Conservation (phyloP, 1,140 invertebrate species). For the Orius insidiosus region DNA sequence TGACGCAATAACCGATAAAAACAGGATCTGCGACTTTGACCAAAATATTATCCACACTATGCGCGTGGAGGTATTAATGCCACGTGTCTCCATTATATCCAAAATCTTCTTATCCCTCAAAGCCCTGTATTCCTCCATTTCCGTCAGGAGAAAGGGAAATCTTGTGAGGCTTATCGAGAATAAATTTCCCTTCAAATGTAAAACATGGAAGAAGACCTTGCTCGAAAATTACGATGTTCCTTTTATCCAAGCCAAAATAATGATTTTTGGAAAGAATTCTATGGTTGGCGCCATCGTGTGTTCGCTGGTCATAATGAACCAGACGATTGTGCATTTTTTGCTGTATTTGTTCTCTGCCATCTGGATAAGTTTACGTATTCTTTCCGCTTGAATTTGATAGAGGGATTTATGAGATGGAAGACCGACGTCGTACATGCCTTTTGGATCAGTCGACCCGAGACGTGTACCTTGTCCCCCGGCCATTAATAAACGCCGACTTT, state of each 20-base stretch:
- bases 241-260: constrained; percentile 72
- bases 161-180: constrained; percentile 61
- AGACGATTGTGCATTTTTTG: constrained; percentile 51
- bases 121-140: constrained; percentile 92
- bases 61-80: constrained; percentile 86
- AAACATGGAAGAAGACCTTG: constrained; percentile 90
- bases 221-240: constrained; percentile 77
- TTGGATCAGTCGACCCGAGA: constrained; percentile 84
- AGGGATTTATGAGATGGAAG: constrained; percentile 79
- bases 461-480: constrained; percentile 77
- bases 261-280: constrained; percentile 65
- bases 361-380: constrained; percentile 61
- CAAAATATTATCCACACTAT: constrained; percentile 97
- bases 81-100: constrained; percentile 61
- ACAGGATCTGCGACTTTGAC: constrained; percentile 95
- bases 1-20: constrained; percentile 89
- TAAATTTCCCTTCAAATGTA: constrained; percentile 84
- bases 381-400: constrained; percentile 89
- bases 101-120: constrained; percentile 57
- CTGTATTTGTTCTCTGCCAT: constrained; percentile 52
- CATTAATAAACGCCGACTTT: constrained; percentile 71
- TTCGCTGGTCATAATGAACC: constrained; percentile 98
- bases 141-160: constrained; percentile 88
- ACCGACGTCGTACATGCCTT: constrained; percentile 92
- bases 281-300: constrained; percentile 72